phyloP scores from a whole-genome alignment of 2,888 invertebrate species.

The Petrolisthes cinctipes region DNA sequence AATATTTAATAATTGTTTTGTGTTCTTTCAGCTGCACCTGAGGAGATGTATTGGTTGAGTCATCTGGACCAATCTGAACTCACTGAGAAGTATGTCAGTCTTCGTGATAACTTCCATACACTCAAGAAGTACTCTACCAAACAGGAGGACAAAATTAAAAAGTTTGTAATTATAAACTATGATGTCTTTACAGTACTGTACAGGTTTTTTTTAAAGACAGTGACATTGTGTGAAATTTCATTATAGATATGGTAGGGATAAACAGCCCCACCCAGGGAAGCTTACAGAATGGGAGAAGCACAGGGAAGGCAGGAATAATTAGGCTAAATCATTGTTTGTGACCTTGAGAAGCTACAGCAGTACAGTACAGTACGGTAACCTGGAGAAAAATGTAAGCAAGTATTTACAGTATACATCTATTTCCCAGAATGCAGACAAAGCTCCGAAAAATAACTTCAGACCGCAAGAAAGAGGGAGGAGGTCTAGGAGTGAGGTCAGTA shows the following conservation, averaged over 20 bases:
- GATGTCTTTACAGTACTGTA: not conserved
- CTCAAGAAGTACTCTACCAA: constrained; percentile 45
- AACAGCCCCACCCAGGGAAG: not conserved
- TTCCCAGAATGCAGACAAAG: constrained; percentile 48
- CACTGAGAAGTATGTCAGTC: constrained; percentile 39
- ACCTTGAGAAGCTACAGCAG: too few species aligned
- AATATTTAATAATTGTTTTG: not conserved
- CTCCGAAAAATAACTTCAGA: constrained; percentile 40
- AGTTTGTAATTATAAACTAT: constrained; percentile 26
- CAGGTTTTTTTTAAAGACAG: not conserved
- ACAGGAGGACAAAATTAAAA: constrained; percentile 56
- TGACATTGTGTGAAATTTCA: not conserved
- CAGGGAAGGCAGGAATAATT: too few species aligned
- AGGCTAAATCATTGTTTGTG: too few species aligned
- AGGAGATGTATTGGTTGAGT: constrained; percentile 56
- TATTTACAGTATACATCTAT: not conserved
- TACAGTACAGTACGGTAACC: too few species aligned
- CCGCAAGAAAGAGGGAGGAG: constrained; percentile 35
- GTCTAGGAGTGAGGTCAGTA: not conserved
- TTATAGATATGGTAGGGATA: not conserved
- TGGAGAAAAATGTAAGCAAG: not conserved
- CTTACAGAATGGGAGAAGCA: too few species aligned
- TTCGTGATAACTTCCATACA: constrained; percentile 49
- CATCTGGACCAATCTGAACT: constrained; percentile 47
- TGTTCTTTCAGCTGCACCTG: constrained; percentile 41